Evolutionary conservation across 2,113 vertebrate species (phyloP), one percentile per base, ranked within the genome.

Genomic region (Anser brachyrhynchus): DNA sequence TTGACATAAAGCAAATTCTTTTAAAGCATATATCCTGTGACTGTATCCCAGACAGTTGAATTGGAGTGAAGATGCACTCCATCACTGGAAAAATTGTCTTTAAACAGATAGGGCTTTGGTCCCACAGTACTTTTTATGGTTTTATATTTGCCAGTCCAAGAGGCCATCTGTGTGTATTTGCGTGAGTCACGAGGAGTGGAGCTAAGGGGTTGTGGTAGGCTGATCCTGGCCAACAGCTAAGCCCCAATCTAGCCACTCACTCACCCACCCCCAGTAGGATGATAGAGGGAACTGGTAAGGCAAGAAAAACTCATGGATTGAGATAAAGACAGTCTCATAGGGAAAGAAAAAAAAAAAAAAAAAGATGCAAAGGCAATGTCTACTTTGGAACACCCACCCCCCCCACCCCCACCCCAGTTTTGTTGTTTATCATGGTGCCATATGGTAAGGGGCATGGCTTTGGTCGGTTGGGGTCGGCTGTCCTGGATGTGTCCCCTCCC

Each of bases 221-320:
- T 33, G 62, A 62, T 46, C 22, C 23, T 0, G 0, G 59, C 4
- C 12, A 49, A 29, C 58, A 35, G 37, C 35, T 28, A 2, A 33
- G 52, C 7, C 10, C 64, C 26, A 49, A 20, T 4, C 15, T n/a
- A 33, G 72, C 44, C 16, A 1, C n/a, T 64, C 55, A 19, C 17
- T 0, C 2, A 8, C 11, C 2, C 31, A 20, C 1, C 11, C 11
- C 18, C 10, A 1, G 0, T 29, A 39, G 18, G 3, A 1, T 13
- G 2, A 13, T 15, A 11, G 13, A 7, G 31, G 76, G 19, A 13
- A 19, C 4, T 31, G n/a, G 11, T 23, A n/a, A n/a, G 25, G 26
- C 22, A 33, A 20, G 22, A 67, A 41, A 31, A 73, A 21, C 44
- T 49, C 39, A 9, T 5, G 3, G 20, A 25, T 39, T 39, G 16